These are phyloP conservation scores for Limnephilus lunatus DNA, from an alignment of 2,888 invertebrate species.

Conservation along the genomic window DNA sequence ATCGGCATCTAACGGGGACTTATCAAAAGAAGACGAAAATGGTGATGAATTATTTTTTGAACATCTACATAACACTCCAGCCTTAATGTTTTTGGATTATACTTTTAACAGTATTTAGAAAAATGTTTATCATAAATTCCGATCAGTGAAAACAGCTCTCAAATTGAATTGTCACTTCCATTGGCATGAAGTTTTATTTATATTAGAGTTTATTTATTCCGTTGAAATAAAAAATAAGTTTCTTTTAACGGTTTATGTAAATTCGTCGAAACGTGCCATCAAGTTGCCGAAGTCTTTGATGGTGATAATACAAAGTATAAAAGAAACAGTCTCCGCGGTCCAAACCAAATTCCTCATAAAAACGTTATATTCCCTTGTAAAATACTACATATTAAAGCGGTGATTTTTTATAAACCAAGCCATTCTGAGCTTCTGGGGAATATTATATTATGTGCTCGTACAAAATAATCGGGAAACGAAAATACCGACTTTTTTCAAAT, in stretches of 20 bases:
- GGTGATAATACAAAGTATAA: background rate
- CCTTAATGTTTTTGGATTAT: background rate
- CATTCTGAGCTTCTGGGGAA: background rate
- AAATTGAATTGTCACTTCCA: background rate
- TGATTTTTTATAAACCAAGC: background rate
- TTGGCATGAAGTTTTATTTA: background rate
- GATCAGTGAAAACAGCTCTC: background rate
- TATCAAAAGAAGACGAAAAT: too few relatives aligned
- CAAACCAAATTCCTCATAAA: slow-evolving; percentile 33
- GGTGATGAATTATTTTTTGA: too few relatives aligned
- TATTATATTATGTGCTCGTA: too few relatives aligned
- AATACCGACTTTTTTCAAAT: too few relatives aligned
- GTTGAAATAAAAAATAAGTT: background rate
- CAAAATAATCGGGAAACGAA: too few relatives aligned
- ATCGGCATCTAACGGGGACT: too few relatives aligned
- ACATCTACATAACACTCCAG: too few relatives aligned
- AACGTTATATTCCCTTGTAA: slow-evolving; percentile 43
- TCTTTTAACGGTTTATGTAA: slow-evolving; percentile 22
- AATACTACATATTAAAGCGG: background rate
- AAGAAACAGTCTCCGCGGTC: slow-evolving; percentile 41
- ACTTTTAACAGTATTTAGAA: background rate
- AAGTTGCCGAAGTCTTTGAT: slow-evolving; percentile 10
- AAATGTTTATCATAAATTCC: background rate
- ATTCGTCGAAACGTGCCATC: background rate
- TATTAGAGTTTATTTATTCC: background rate